Evolutionary conservation across 53 echinoderm and acorn worm species (phyloP), one percentile per base, ranked within the genome.

Genomic region (Apostichopus leukothele): DNA sequence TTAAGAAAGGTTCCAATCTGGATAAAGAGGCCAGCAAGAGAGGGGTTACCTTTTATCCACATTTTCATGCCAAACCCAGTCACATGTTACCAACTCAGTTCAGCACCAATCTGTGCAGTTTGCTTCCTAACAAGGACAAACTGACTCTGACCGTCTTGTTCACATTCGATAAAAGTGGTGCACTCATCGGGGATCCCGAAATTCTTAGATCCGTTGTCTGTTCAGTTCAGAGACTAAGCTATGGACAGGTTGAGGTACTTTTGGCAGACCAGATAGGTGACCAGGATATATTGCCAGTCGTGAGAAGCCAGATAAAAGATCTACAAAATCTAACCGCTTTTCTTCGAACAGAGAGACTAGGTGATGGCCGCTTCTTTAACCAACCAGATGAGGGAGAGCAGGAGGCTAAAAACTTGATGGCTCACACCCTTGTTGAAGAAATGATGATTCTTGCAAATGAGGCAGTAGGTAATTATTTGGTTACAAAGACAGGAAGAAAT

Each of bases 391-490:
- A 86, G 51, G 94, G 93, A 53, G 89, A 87, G 27, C 57, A 73
- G 10, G 91, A 89, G 5, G 88, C 90, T 5, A 52, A 76, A 13
- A 27, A 63, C 84, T 90, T 93, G 16, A 76, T 89, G 9, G 90
- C 96, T 21, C 94, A 96, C 55, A 79, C 86, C 14, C 55, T 94
- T 57, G 90, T 94, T 5, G 94, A 94, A 80, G 96, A 94, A 83
- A 89, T 96, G 89, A 96, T 96, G 94, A 53, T 96, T 39, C 80
- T 93, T 86, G 92, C 94, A 1, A 94, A 96, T 60, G 75, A 90
- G 76, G 89, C 74, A 10, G 89, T 95, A 13, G 96, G 92, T 25
- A 79, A 67, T 1, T 94, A 51, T 73, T 88, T 96, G 27, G 54
- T 90, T 18, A 22, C 25, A 52, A 60, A 18, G 52, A 92, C 84